phyloP scores from a whole-genome alignment of 2,888 invertebrate species.

The Machimus atricapillus region DNA sequence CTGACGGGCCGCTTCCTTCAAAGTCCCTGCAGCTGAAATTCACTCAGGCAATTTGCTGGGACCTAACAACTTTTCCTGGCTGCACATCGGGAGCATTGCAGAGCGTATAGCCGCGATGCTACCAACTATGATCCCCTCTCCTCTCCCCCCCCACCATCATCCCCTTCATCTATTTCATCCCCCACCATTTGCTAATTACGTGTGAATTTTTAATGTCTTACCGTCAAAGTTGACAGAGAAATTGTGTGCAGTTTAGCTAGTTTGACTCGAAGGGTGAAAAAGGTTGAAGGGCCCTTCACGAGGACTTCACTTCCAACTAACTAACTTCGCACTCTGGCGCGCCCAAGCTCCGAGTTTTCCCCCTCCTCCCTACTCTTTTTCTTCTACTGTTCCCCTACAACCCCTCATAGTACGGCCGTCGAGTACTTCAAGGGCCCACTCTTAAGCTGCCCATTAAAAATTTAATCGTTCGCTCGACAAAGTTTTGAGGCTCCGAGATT shows the following conservation, averaged over 20 bases:
- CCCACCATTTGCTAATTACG: constrained; percentile 43
- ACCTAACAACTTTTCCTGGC: neutral
- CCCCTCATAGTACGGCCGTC: neutral
- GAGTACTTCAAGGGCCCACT: constrained; percentile 21
- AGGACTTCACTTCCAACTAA: constrained; percentile 5
- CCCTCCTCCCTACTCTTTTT: neutral
- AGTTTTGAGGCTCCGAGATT: constrained; percentile 21
- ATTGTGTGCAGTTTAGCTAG: constrained; percentile 29
- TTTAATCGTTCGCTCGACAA: constrained; percentile 23
- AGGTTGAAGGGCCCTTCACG: neutral
- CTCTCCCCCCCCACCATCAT: too few relatives aligned
- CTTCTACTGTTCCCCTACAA: neutral
- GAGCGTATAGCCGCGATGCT: neutral
- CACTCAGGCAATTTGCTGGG: neutral
- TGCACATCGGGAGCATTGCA: neutral
- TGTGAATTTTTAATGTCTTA: constrained; percentile 45
- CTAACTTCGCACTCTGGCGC: neutral
- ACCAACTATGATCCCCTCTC: neutral
- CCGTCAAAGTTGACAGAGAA: constrained; percentile 32
- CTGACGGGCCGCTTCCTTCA: neutral
- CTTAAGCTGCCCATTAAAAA: constrained; percentile 35
- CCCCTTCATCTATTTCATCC: too few relatives aligned
- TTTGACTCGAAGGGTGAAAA: neutral
- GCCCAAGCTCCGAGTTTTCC: neutral
- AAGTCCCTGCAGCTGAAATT: neutral